phyloP scores from a whole-genome alignment of 2,797 vertebrate species.

The Tokudaia tokunoshimensis region DNA sequence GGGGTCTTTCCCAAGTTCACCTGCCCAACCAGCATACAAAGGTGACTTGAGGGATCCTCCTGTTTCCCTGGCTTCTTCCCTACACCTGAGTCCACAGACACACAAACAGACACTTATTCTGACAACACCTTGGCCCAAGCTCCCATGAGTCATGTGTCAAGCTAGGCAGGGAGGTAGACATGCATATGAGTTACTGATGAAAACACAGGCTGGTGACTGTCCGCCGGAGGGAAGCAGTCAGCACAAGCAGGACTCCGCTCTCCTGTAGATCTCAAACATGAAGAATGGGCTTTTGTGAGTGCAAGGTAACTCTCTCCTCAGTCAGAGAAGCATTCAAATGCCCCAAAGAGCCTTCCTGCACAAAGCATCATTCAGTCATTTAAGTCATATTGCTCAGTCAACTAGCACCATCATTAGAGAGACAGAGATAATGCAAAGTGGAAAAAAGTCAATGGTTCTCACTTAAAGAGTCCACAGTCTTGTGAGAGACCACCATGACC shows the following conservation, averaged over 20 bases:
- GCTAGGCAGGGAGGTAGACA: slow-evolving; percentile 13
- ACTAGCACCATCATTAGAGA: background rate
- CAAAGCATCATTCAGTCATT: slow-evolving; percentile 1
- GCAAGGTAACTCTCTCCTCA: background rate
- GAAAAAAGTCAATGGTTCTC: slow-evolving; percentile 18
- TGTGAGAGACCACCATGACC: slow-evolving; percentile 1
- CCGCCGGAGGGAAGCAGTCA: slow-evolving; percentile 43
- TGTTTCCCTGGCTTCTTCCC: background rate
- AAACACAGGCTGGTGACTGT: background rate
- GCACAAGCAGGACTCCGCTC: background rate
- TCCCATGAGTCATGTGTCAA: slow-evolving; percentile 63
- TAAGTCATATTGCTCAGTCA: background rate
- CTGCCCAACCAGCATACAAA: slow-evolving; percentile 39
- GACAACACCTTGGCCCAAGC: slow-evolving; percentile 44
- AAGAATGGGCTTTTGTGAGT: background rate
- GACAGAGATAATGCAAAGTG: background rate
- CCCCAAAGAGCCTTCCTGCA: slow-evolving; percentile 21
- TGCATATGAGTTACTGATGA: slow-evolving; percentile 17
- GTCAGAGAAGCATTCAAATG: slow-evolving; percentile 1
- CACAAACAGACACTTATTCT: slow-evolving; percentile 47
- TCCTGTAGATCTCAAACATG: background rate
- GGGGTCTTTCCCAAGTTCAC: slow-evolving; percentile 32
- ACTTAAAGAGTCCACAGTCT: background rate
- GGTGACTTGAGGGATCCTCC: background rate
- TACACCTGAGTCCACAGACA: background rate